These are phyloP conservation scores for Aphodius granarius DNA, from an alignment of 2,888 invertebrate species.

Conservation along the genomic window DNA sequence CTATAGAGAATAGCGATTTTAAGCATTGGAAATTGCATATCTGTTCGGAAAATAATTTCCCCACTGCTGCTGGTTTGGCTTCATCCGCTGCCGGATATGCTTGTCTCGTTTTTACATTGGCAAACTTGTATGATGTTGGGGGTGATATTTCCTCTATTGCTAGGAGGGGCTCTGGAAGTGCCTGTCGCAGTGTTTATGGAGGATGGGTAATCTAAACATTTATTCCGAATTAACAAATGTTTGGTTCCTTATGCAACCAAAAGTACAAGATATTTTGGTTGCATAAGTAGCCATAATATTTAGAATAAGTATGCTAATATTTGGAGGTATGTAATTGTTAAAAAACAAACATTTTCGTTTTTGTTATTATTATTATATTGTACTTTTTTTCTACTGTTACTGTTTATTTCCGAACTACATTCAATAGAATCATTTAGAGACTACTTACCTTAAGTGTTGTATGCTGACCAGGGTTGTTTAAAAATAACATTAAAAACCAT, in stretches of 20 bases:
- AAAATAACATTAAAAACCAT: too few species aligned
- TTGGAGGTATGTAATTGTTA: neutral
- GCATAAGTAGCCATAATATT: neutral
- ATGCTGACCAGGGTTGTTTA: too few species aligned
- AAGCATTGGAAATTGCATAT: conserved; percentile 76
- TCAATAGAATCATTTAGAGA: too few species aligned
- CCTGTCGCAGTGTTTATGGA: conserved; percentile 91
- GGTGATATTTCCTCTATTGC: conserved; percentile 78
- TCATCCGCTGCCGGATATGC: conserved; percentile 99
- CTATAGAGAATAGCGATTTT: conserved; percentile 19
- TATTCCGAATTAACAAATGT: neutral
- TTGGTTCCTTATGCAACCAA: neutral
- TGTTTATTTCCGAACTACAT: too few species aligned
- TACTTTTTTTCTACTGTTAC: too few species aligned
- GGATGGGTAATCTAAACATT: conserved; percentile 67
- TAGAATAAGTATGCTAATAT: neutral
- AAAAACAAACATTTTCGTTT: too few species aligned
- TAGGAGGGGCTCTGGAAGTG: conserved; percentile 90
- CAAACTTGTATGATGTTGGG: conserved; percentile 72
- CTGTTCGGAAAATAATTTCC: conserved; percentile 95
- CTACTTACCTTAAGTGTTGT: too few species aligned
- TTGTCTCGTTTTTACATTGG: conserved; percentile 81
- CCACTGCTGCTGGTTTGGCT: conserved; percentile 96
- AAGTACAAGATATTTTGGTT: too few species aligned
- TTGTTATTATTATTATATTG: too few species aligned